phyloP scores from a whole-genome alignment of 2,888 invertebrate genomes.

The Coelopa pilipes region DNA sequence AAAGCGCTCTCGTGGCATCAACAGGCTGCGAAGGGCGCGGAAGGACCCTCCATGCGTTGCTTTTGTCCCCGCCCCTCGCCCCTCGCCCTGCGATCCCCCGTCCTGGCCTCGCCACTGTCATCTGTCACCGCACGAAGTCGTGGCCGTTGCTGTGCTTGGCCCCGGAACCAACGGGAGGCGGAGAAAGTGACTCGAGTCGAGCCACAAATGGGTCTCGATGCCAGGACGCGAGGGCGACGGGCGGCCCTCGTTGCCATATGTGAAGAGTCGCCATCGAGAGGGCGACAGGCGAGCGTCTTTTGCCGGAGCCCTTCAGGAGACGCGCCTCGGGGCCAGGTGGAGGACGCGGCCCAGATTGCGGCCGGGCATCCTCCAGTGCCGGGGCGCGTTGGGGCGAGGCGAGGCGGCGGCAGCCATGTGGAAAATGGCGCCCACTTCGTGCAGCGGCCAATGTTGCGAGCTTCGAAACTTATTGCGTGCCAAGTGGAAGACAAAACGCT shows the following conservation, averaged over 20 bases:
- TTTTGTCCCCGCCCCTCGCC: conserved; percentile 18
- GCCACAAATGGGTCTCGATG: not conserved
- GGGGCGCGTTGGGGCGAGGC: not conserved
- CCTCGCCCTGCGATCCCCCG: not conserved
- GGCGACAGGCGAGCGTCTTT: conserved; percentile 9
- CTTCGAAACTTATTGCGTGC: conserved; percentile 13
- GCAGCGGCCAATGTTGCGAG: conserved; percentile 9
- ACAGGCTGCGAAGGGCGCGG: conserved; percentile 46
- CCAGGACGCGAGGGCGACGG: not conserved
- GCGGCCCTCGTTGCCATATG: conserved; percentile 13
- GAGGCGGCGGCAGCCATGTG: conserved; percentile 3
- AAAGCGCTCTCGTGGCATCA: conserved; percentile 35
- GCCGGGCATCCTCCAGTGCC: not conserved
- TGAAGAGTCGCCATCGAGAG: conserved; percentile 2
- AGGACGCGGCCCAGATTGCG: not conserved
- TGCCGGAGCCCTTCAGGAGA: conserved; percentile 11
- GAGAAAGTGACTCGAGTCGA: not conserved
- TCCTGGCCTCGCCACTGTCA: not conserved
- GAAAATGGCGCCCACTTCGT: conserved; percentile 15
- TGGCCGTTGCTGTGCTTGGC: not conserved
- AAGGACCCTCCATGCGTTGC: conserved; percentile 32
- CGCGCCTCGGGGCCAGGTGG: not conserved
- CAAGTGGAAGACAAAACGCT: not conserved
- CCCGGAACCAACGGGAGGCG: too few relatives aligned
- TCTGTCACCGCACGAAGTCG: conserved; percentile 19